Evolutionary conservation across 2,797 vertebrate genomes (phyloP).

Genomic region (Botia almorhae): DNA sequence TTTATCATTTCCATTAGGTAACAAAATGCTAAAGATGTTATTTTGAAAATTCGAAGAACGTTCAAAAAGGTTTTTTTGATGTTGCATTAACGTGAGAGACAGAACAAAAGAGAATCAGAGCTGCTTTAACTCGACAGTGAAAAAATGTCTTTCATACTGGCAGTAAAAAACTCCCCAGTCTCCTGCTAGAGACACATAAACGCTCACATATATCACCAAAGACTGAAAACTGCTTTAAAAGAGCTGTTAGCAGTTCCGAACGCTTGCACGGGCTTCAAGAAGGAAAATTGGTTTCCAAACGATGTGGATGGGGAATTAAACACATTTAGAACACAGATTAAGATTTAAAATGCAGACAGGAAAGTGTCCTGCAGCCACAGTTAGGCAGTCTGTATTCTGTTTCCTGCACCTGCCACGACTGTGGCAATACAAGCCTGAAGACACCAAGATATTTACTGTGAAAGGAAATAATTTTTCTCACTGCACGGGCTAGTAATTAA

Average conservation of each 20-base stretch:
- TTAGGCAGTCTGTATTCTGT: background rate
- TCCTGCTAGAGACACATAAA: background rate
- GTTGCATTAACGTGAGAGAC: background rate
- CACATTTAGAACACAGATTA: conserved; percentile 35
- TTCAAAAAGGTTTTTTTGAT: no score
- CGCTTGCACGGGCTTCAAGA: conserved; percentile 1
- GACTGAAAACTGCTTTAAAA: background rate
- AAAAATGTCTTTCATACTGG: background rate
- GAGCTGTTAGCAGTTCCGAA: conserved; percentile 5
- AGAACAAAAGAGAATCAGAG: background rate
- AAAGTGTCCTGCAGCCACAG: background rate
- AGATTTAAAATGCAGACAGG: background rate
- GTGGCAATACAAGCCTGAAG: conserved; percentile 12
- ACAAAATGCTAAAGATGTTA: no score
- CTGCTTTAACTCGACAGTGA: background rate
- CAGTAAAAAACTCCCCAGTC: background rate
- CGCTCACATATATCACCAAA: background rate
- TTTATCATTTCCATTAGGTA: no score
- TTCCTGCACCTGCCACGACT: background rate
- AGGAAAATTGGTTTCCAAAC: conserved; percentile 40
- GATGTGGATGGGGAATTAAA: conserved; percentile 28
- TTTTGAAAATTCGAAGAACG: no score
- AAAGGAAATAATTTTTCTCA: conserved; percentile 13
- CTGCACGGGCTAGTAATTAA: conserved; percentile 20
- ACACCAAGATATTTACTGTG: conserved; percentile 11